Base-by-base conservation (phyloP, 1,140 invertebrate species). In the Drosophila prosaltans region DNA sequence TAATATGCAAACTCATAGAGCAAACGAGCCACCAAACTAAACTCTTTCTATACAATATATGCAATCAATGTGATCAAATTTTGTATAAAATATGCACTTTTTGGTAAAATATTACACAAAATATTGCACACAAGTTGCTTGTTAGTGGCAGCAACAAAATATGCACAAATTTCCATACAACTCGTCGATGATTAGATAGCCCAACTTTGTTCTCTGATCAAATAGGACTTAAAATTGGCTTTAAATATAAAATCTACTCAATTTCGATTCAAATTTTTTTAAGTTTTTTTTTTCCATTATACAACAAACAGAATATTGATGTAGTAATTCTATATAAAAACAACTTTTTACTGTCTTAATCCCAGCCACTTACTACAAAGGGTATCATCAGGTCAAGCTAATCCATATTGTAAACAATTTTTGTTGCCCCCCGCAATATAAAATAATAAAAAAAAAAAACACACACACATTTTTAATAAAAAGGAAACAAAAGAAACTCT, bases 321-420 rank as follows among this genome's bases (percentile, higher is more conserved):
- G 3, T 24, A 51, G 45, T 51, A 51, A 26, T 51, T 24, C 45
- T 21, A 26, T 24, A 26, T 26, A 1, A 24, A 8, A 51, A 51
- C 21, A 51, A 45, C 11, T 45, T 3, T 51, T 51, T 51, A 5
- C 16, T 43, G 11, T 3, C n/a, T 51, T 51, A 26, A 51, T 51
- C 45, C 45, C 45, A 51, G 9, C 21, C 45, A 7, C 21, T 24
- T 24, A 24, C 16, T 24, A n/a, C 8, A 26, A 45, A 45, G 43
- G 43, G 16, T 45, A 45, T 45, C 43, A 43, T 6, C n/a, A 45
- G 43, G 43, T 16, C 43, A 45, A 6, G 21, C 43, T 45, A 45
- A 45, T 21, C n/a, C 43, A 45, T 16, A 21, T 45, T 45, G 43
- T 45, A 21, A 45, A 45, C n/a, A 45, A 45, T 45, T 45, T 45